Base-by-base conservation (phyloP, 2,113 vertebrate species). In the Lutjanus erythropterus region DNA sequence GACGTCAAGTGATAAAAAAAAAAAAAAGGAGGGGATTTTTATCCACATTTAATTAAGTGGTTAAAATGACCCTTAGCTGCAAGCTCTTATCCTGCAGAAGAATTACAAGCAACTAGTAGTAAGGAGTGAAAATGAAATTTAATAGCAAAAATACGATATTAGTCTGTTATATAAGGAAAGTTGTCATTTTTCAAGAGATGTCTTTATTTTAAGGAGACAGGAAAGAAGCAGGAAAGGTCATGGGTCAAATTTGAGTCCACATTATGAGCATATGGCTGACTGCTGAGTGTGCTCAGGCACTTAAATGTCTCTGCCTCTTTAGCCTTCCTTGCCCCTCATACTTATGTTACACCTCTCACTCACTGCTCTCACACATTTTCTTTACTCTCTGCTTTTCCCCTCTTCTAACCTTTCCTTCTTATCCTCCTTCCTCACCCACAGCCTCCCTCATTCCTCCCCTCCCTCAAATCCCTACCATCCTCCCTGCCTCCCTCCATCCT, bases 381-480 rank as follows among this genome's bases (percentile, higher is more conserved):
- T 61, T 85, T 46, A 12, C 71, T 68, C 64, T 68, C 74, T 35
- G 49, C 64, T 41, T 21, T 68, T 64, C 29, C 52, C 65, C 71
- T 62, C 46, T 46, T 56, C 55, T 77, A 68, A 80, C 80, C 76
- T 61, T 70, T 72, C 55, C 58, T 31, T 58, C 71, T 67, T 44
- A 62, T 52, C 73, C 81, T 52, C 42, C 71, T 64, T 49, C 42
- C 35, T 37, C 35, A 37, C 9, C 35, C 6, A 70, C 59, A 44
- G 74, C 46, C 42, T 8, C 52, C 55, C 49, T 74, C 42, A 44
- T 6, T 46, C 41, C 42, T 35, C 16, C 42, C 19, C 33, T 60
- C 62, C 53, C 49, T 58, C 68, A 86, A 82, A 84, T 86, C 88
- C 74, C 49, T 72, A 27, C 61, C 61, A 46, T 39, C n/a, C 46